A percentile compares a stretch with the other conserved stretches of the same genome.
These are phyloP conservation scores for Yponomeuta plumbellus DNA, from an alignment of 2,888 invertebrate genomes.

Conservation along the genomic window DNA sequence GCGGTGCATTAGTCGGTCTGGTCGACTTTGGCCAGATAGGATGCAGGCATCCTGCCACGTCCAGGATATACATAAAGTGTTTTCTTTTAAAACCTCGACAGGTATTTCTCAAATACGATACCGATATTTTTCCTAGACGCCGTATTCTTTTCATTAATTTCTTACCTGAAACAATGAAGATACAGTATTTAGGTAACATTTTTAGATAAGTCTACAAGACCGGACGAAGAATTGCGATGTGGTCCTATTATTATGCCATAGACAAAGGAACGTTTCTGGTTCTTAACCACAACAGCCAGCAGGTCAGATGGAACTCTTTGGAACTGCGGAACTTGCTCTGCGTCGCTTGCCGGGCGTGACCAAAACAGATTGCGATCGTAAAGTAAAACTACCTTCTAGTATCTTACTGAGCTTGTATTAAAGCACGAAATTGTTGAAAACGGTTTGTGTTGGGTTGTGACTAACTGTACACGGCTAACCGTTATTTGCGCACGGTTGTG, in stretches of 20 bases:
- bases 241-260: not conserved
- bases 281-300: not conserved
- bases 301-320: not conserved
- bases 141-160: not conserved
- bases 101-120: not conserved
- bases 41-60: slow-evolving; percentile 27
- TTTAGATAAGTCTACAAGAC: not conserved
- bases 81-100: not conserved
- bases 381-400: not conserved
- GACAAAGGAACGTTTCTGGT: not conserved
- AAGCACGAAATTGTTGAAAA: not conserved
- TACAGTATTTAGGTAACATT: slow-evolving; percentile 9
- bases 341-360: not conserved
- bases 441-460: not conserved
- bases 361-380: not conserved
- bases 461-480: not conserved
- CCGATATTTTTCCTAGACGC: not conserved
- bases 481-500: not conserved
- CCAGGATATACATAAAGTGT: not conserved
- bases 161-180: slow-evolving; percentile 51
- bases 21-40: slow-evolving; percentile 22
- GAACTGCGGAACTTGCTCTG: not conserved
- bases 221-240: not conserved
- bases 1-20: not conserved
- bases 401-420: not conserved